A percentile compares a stretch with the other conserved stretches of the same genome.
Conservation (phyloP, 2,888 invertebrate species). For the Andrena marginata region DNA sequence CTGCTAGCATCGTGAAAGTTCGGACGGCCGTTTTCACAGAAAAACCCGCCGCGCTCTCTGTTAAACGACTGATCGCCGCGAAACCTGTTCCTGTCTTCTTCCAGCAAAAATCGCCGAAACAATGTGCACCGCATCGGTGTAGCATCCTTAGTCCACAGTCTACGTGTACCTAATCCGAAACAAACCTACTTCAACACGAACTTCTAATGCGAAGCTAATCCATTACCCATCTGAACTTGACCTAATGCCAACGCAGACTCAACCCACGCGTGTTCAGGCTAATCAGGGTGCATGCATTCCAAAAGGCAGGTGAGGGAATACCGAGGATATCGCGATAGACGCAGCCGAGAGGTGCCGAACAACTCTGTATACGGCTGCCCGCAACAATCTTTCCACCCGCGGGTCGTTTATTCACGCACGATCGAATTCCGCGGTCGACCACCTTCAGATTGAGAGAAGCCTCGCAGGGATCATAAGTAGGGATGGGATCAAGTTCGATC, state of each 20-base stretch:
- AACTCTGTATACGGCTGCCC: slow-evolving; percentile 48
- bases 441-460: slow-evolving; percentile 15
- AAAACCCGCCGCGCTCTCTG: slow-evolving; percentile 3
- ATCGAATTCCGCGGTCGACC: slow-evolving; percentile 66
- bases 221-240: too few relatives aligned
- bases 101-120: background rate
- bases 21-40: slow-evolving; percentile 7
- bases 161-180: too few relatives aligned
- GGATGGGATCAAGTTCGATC: background rate
- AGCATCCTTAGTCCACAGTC: background rate
- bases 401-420: slow-evolving; percentile 69
- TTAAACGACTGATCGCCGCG: slow-evolving; percentile 38
- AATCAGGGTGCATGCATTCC: background rate
- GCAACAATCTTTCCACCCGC: slow-evolving; percentile 51
- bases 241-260: too few relatives aligned
- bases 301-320: slow-evolving; percentile 1
- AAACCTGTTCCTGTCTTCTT: slow-evolving; percentile 29
- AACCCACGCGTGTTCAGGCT: background rate
- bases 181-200: too few relatives aligned
- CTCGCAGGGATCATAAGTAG: slow-evolving; percentile 1
- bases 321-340: slow-evolving; percentile 12
- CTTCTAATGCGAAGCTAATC: too few relatives aligned
- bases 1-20: slow-evolving; percentile 41
- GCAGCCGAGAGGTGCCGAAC: slow-evolving; percentile 47
- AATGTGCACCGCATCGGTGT: background rate